Evolutionary conservation across 2,888 invertebrate genomes (phyloP).

Genomic region (Amphimallon solstitiale): DNA sequence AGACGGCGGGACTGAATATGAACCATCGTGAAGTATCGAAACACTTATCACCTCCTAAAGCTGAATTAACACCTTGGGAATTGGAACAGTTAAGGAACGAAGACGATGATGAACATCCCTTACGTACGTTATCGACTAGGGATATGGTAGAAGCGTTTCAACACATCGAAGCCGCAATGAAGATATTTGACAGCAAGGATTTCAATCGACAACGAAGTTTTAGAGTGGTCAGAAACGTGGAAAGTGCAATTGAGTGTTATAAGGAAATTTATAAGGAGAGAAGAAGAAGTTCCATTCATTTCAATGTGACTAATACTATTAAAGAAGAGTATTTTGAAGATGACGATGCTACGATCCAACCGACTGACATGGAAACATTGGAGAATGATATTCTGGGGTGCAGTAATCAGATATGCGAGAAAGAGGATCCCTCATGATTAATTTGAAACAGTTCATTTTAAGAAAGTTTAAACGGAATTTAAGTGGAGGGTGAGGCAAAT

Average conservation of each 20-base stretch:
- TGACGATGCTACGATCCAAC: not conserved
- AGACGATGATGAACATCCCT: constrained; percentile 4
- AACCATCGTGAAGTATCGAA: not conserved
- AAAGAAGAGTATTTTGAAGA: constrained; percentile 5
- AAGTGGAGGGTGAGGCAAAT: too few relatives aligned
- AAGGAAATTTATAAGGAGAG: constrained; percentile 21
- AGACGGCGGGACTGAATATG: not conserved
- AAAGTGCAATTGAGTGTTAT: constrained; percentile 12
- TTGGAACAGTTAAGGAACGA: not conserved
- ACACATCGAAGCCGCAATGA: constrained; percentile 8
- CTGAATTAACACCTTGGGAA: constrained; percentile 4
- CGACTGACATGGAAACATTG: not conserved
- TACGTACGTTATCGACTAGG: constrained; percentile 3
- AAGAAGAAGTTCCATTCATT: not conserved
- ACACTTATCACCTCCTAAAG: constrained; percentile 3
- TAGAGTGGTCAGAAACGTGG: constrained; percentile 2
- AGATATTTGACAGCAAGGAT: constrained; percentile 13
- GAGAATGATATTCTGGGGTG: not conserved
- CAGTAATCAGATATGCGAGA: too few relatives aligned
- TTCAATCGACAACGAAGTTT: constrained; percentile 18
- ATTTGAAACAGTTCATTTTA: too few relatives aligned
- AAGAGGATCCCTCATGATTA: too few relatives aligned
- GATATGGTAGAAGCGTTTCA: constrained; percentile 3
- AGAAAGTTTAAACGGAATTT: too few relatives aligned
- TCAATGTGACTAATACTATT: not conserved